A percentile compares a stretch with the other conserved stretches of the same genome.
phyloP scores from a whole-genome alignment of 1,140 invertebrate species.

The Trachelipus rathkii region DNA sequence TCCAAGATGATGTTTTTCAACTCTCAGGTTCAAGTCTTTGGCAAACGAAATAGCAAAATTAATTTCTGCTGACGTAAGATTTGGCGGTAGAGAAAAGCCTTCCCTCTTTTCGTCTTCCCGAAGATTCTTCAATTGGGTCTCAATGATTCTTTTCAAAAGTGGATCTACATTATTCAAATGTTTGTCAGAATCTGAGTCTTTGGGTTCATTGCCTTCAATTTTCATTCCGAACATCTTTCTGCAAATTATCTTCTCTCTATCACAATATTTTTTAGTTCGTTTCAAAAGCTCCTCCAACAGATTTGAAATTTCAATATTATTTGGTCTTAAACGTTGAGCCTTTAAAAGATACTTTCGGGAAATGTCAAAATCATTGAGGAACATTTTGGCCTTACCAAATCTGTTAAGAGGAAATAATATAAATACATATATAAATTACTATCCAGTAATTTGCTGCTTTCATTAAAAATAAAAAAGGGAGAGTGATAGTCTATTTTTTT shows the following conservation, averaged over 20 bases:
- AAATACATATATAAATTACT: too few relatives aligned
- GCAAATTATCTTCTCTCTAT: neutral
- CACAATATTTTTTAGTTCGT: neutral
- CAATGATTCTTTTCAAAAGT: too few relatives aligned
- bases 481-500: too few relatives aligned
- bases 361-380: neutral
- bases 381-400: neutral
- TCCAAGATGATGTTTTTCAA: neutral
- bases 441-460: too few relatives aligned
- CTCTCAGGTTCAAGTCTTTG: neutral
- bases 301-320: neutral
- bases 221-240: neutral
- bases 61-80: neutral
- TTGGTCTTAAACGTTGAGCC: neutral
- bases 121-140: too few relatives aligned
- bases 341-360: neutral
- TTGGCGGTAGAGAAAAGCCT: neutral
- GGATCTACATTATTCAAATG: too few relatives aligned
- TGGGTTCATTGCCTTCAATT: too few relatives aligned
- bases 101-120: neutral
- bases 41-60: neutral
- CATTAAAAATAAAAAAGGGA: too few relatives aligned
- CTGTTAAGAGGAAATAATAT: neutral
- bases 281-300: neutral
- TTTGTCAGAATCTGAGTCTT: too few relatives aligned